Evolutionary conservation across 2,113 vertebrate genomes (phyloP).

Genomic region (Pseudopodoces humilis): DNA sequence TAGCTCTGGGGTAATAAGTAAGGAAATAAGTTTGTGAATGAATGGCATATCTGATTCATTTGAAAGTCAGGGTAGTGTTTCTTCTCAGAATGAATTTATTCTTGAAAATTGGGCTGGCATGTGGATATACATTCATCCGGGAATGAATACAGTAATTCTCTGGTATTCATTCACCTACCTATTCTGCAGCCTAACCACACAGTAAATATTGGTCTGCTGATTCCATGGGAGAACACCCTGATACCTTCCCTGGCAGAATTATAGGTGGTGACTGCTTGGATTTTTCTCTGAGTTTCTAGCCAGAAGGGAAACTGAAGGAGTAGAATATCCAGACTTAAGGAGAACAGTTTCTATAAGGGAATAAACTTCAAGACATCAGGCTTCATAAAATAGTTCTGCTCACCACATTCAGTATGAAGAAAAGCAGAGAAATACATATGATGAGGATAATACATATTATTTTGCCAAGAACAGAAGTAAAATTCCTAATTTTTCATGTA

Average conservation of each 20-base stretch:
- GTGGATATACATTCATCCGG: neutral
- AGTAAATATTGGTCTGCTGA: neutral
- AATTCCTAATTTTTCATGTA: neutral
- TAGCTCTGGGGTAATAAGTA: neutral
- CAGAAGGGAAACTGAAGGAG: neutral
- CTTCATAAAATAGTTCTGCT: neutral
- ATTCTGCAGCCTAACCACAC: neutral
- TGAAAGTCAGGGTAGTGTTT: neutral
- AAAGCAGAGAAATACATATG: neutral
- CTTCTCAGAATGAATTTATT: neutral
- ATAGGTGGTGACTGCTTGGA: neutral
- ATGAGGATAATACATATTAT: neutral
- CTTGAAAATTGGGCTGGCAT: neutral
- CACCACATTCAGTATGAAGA: neutral
- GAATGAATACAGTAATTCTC: neutral
- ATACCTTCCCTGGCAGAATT: neutral
- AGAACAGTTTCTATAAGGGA: neutral
- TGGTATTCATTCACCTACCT: neutral
- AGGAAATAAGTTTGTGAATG: neutral
- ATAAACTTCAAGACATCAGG: neutral
- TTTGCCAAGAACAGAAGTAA: neutral
- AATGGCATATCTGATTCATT: neutral
- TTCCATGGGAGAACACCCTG: neutral
- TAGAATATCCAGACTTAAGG: neutral
- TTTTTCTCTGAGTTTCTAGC: neutral